These are phyloP conservation scores for Ptyas mucosa DNA, from an alignment of 2,113 vertebrate genomes.

Conservation along the genomic window DNA sequence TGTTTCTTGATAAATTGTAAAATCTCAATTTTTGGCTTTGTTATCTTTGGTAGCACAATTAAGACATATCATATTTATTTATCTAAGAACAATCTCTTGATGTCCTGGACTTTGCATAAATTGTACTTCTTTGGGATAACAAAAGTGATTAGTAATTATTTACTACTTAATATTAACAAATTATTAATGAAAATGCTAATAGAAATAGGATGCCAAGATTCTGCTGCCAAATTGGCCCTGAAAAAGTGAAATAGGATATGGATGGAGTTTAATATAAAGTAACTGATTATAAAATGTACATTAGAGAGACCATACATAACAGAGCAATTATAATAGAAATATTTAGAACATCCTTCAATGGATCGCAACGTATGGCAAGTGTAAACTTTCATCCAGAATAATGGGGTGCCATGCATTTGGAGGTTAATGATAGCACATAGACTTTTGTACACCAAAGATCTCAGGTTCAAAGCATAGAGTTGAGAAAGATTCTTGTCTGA, in stretches of 20 bases:
- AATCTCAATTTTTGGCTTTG: slow-evolving; percentile 61
- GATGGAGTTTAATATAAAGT: background rate
- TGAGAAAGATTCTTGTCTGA: background rate
- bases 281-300: background rate
- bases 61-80: slow-evolving; percentile 49
- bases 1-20: slow-evolving; percentile 57
- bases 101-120: slow-evolving; percentile 31
- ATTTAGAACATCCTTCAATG: slow-evolving; percentile 13
- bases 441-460: background rate
- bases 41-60: slow-evolving; percentile 55
- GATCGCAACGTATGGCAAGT: background rate
- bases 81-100: slow-evolving; percentile 32
- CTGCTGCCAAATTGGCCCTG: slow-evolving; percentile 31
- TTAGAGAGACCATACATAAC: background rate
- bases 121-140: slow-evolving; percentile 32
- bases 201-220: slow-evolving; percentile 12
- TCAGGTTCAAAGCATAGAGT: background rate
- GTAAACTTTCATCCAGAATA: background rate
- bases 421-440: background rate
- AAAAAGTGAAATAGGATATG: background rate
- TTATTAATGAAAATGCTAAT: slow-evolving; percentile 40
- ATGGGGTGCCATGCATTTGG: background rate
- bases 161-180: slow-evolving; percentile 40
- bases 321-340: background rate
- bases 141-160: slow-evolving; percentile 30